Evolutionary conservation across 2,888 invertebrate genomes (phyloP), one percentile per base, ranked within the genome.

Genomic region (Tachystola acroxantha): DNA sequence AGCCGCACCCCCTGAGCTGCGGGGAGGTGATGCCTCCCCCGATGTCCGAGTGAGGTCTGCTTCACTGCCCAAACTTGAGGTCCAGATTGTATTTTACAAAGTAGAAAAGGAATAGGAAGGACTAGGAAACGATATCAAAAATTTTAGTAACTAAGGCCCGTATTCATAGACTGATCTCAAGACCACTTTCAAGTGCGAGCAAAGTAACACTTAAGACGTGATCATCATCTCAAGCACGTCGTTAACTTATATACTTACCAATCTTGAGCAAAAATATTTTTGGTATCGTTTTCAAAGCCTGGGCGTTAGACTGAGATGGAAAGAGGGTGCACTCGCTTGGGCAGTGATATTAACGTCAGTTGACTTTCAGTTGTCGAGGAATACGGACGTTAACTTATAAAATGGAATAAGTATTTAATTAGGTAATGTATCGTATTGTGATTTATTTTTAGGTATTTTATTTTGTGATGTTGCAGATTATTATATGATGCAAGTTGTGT

Each of bases 1-100:
- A 64, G 9, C 46, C 58, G 1, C 62, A 65, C 30, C 63, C 57
- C 30, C 43, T 74, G n/a, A 69, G 65, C 43, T 74, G 77, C 34
- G 85, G 85, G 0, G 85, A 85, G 44, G 55, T 71, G 27, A 57
- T 77, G 7, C 68, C 79, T 3, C 68, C 61, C 1, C 19, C 51
- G 7, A 36, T 50, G 10, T 37, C 65, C 10, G 79, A 85, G 49
- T 82, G 84, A 84, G 54, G 42, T 11, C 45, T 25, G 27, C 52
- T 50, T 57, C 76, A 67, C 72, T 72, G 69, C 61, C 64, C 70
- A 59, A 64, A 52, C 54, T 61, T 70, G 43, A 60, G 63, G 32
- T 59, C 61, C 40, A 67, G 62, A 40, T 51, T 56, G n/a, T 57
- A 56, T 46, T 30, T 44, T 14, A 27, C 28, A n/a, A 48, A 48